Evolutionary conservation across 2,113 vertebrate species (phyloP).

Genomic region (Trichechus manatus): DNA sequence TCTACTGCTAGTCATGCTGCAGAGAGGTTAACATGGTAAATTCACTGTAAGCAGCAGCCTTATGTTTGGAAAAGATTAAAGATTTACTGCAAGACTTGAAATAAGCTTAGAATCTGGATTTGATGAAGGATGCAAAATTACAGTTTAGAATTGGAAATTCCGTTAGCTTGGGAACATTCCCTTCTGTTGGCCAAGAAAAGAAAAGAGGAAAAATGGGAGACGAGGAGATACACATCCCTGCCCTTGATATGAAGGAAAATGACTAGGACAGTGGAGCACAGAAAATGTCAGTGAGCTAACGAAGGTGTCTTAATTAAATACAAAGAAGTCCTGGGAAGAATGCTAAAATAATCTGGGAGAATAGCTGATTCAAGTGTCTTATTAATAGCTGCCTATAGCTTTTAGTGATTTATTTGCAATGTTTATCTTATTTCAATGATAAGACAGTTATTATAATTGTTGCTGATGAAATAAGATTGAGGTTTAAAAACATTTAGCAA

Average conservation of each 20-base stretch:
- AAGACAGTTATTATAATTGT: constrained; percentile 81
- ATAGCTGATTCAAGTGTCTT: constrained; percentile 55
- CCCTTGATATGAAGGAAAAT: background rate
- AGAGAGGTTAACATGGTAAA: constrained; percentile 23
- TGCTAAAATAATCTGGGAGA: constrained; percentile 34
- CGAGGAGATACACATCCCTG: background rate
- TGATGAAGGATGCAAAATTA: constrained; percentile 32
- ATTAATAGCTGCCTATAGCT: constrained; percentile 69
- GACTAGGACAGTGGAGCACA: background rate
- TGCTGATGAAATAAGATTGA: constrained; percentile 81
- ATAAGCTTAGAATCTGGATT: constrained; percentile 41
- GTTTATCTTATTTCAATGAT: constrained; percentile 82
- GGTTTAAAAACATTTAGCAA: constrained; percentile 79
- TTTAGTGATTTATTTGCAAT: constrained; percentile 77
- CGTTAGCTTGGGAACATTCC: background rate
- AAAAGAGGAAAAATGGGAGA: background rate
- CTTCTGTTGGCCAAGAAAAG: background rate
- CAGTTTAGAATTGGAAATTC: constrained; percentile 29
- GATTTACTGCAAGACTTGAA: constrained; percentile 47
- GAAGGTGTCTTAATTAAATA: background rate
- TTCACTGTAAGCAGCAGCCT: background rate
- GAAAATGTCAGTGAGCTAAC: accelerated
- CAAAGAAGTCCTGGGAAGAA: background rate
- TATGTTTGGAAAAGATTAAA: constrained; percentile 61
- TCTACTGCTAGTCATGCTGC: background rate